Evolutionary conservation across 2,888 invertebrate genomes (phyloP), one percentile per base, ranked within the genome.

Genomic region (Hypomecis atomaria): DNA sequence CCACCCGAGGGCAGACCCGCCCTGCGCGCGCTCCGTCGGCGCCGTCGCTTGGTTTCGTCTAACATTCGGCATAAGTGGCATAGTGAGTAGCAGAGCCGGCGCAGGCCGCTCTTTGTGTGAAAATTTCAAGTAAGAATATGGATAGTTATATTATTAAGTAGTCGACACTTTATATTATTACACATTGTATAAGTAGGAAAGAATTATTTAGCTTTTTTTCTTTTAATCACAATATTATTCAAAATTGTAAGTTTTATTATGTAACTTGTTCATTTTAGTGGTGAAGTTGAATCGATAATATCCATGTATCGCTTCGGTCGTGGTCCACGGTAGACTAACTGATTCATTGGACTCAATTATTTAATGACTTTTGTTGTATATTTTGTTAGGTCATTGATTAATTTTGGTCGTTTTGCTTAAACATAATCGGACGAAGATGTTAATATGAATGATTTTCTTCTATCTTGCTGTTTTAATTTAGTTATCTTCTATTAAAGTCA

Each of bases 341-440:
- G 85, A 86, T 85, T 84, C 85, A 88, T 87, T 87, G 87, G 90
- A 90, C 92, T 88, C 84, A 87, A 92, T 92, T 92, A 91, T 91
- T 91, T 90, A 87, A 92, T 92, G 92, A 92, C 92, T 92, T 92
- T 92, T 92, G 92, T 92, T 92, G 92, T 92, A 92, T 92, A 92
- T 92, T 92, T 92, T 92, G 92, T 92, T 92, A 91, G 92, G 92
- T 92, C 92, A 92, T 92, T 92, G 89, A 90, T 92, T 92, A 92
- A 92, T 92, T 92, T 90, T 89, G 86, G 88, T 91, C 90, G 81
- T 87, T 85, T 87, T 83, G 88, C 89, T 92, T 81, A 78, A 86
- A 85, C 84, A 84, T 90, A 89, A 90, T 90, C 88, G 83, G 86
- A 88, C 84, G 81, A 87, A 89, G 84, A 89, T 87, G 86, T 89